These are phyloP conservation scores for Ondatra zibethicus DNA, from an alignment of 2,113 vertebrate genomes.

Conservation along the genomic window DNA sequence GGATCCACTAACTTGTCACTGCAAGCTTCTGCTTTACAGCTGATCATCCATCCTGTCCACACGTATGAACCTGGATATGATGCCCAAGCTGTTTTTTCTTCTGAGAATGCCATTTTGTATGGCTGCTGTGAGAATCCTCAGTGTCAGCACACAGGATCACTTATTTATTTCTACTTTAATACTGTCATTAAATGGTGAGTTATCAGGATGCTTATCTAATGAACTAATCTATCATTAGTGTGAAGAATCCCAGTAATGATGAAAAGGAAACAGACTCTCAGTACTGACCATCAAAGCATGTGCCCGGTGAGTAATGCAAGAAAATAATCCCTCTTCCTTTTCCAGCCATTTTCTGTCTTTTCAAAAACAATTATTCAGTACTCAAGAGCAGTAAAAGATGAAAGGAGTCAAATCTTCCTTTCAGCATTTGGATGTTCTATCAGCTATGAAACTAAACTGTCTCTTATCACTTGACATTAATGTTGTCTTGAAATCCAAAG, in stretches of 20 bases:
- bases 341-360: conserved; percentile 19
- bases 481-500: conserved; percentile 27
- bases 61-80: neutral
- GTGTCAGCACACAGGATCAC: neutral
- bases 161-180: neutral
- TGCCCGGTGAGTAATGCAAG: neutral
- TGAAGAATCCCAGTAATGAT: neutral
- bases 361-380: conserved; percentile 7
- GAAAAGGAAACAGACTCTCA: neutral
- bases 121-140: neutral
- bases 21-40: neutral
- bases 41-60: neutral
- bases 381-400: conserved; percentile 22
- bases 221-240: neutral
- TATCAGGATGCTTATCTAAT: conserved; percentile 24
- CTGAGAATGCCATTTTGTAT: conserved; percentile 42
- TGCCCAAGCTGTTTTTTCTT: neutral
- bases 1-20: neutral
- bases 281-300: neutral
- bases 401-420: conserved; percentile 46
- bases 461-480: conserved; percentile 33
- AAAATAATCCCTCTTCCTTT: neutral
- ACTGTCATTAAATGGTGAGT: neutral
- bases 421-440: conserved; percentile 34
- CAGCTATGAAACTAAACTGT: neutral